Base-by-base conservation (phyloP, 2,888 invertebrate genomes). In the Chloroclystis v-ata region DNA sequence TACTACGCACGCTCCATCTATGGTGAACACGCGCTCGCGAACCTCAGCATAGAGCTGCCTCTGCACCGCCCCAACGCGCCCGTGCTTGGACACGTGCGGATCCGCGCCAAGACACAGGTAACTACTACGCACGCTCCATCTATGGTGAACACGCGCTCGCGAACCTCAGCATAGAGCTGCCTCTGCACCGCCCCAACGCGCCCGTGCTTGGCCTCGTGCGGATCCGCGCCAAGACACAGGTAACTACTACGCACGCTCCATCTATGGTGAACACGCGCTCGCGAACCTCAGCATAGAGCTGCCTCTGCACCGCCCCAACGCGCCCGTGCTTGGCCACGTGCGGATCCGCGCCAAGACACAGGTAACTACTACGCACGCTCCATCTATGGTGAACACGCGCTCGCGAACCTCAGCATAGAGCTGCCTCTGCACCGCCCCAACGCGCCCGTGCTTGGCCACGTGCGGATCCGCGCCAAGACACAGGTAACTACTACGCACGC, bases 261-360 rank as follows among this genome's bases (percentile, higher is more conserved):
- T 98, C 70, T 97, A 97, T 82, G 99, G 99, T 8, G 99, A 99
- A 83, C 98, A 99, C 83, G 99, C 99, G 2, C 89, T 99, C 62
- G 99, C 99, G 54, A 99, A 99, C 91, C 91, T 99, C 65, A 98
- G 98, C 82, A 97, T 99, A 67, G 99, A 99, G 88, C 97, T 96
- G 67, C 94, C 96, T 25, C 91, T 97, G 55, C 95, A 95, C 81
- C 95, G 95, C 72, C 91, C 93, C 8, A 92, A 93, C 65, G 94
- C 96, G 30, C 93, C 97, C 42, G 98, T 99, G 10, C 94, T 94
- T 10, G 99, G 99, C 0, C 99, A 99, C 78, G 98, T 99, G 76
- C 91, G 99, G 61, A 99, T 99, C 64, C 90, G 99, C 55, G 99
- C 99, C n/a, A n/a, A n/a, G n/a, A n/a, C n/a, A n/a, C 99, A 4